Base-by-base conservation (phyloP, 2,797 vertebrate species). In the Catamblyrhynchus diadema region DNA sequence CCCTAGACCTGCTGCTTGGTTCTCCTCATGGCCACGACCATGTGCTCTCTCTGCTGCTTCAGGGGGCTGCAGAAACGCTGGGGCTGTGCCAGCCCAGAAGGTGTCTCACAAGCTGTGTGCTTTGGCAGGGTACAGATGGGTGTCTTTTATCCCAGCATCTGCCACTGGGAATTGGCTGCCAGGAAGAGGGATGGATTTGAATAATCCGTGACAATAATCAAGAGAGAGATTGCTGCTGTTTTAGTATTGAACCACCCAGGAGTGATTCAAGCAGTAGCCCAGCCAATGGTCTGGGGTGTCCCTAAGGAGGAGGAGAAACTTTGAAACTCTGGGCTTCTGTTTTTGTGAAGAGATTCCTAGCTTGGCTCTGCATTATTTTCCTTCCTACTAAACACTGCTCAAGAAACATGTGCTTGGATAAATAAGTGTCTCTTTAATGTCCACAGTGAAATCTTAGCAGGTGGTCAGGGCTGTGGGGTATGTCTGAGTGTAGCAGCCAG, bases 11-110 rank as follows among this genome's bases (percentile, higher is more conserved):
- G 50, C 3, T 3, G 87, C 60, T 24, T 30, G 27, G 16, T 3
- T 47, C 24, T 44, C 56, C 14, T 0, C 13, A 8, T 10, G 37
- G 81, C 62, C 54, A 14, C 0, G 0, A 20, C 60, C 28, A 9
- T 1, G 1, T 32, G 60, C 69, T 54, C 23, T 30, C 14, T 23
- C 37, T n/a, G 57, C 42, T 80, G 33, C 44, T 57, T 24, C 51
- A 25, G 23, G 7, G 42, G 16, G 25, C 66, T 87, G 62, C 19
- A 13, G 66, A 14, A 56, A 23, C 0, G 0, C 54, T 30, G 28
- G 37, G 56, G 37, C 64, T 67, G 15, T 42, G 47, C 41, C 65
- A 47, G 37, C 35, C 14, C 44, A 35, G 37, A 32, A 67, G 62
- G 45, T 28, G 51, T 57, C 88, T n/a, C 61, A 41, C 48, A 77